A percentile compares a stretch with the other conserved stretches of the same genome.
phyloP scores from a whole-genome alignment of 1,140 invertebrate genomes.

The Drosophila asahinai region DNA sequence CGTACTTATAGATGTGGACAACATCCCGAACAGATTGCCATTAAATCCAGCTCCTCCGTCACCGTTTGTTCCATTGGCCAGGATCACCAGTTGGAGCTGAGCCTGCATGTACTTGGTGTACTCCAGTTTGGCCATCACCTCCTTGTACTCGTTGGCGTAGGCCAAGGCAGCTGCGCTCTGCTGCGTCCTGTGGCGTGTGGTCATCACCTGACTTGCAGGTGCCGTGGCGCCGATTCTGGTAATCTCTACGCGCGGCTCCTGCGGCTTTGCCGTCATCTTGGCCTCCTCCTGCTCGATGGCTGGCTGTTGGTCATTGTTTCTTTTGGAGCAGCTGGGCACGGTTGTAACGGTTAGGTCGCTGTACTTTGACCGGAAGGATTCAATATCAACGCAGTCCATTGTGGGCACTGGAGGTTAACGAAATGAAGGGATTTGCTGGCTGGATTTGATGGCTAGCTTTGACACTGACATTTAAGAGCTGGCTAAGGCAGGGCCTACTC shows the following conservation, averaged over 20 bases:
- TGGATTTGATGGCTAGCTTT: not conserved
- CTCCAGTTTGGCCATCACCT: slow-evolving; percentile 69
- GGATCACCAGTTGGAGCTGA: slow-evolving; percentile 56
- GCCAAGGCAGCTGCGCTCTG: slow-evolving; percentile 22
- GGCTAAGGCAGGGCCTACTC: slow-evolving; percentile 1
- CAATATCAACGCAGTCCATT: slow-evolving; percentile 65
- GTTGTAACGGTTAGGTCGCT: slow-evolving; percentile 70
- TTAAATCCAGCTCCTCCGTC: slow-evolving; percentile 1
- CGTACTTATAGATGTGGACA: slow-evolving; percentile 27
- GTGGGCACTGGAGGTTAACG: not conserved
- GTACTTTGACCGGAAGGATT: slow-evolving; percentile 67
- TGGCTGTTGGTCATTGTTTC: not conserved
- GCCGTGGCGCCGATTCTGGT: slow-evolving; percentile 20
- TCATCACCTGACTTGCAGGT: not conserved
- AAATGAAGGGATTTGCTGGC: not conserved
- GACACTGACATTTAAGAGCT: not conserved
- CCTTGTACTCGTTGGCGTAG: slow-evolving; percentile 65
- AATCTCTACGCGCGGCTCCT: slow-evolving; percentile 55
- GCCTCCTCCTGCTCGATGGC: not conserved
- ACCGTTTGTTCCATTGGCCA: slow-evolving; percentile 6
- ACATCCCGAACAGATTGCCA: not conserved
- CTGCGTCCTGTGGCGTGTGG: slow-evolving; percentile 27
- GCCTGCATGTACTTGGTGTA: slow-evolving; percentile 65
- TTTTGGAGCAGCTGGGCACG: slow-evolving; percentile 27
- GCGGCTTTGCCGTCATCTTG: not conserved